phyloP scores from a whole-genome alignment of 2,113 vertebrate genomes.

The Prietella phreatophila region DNA sequence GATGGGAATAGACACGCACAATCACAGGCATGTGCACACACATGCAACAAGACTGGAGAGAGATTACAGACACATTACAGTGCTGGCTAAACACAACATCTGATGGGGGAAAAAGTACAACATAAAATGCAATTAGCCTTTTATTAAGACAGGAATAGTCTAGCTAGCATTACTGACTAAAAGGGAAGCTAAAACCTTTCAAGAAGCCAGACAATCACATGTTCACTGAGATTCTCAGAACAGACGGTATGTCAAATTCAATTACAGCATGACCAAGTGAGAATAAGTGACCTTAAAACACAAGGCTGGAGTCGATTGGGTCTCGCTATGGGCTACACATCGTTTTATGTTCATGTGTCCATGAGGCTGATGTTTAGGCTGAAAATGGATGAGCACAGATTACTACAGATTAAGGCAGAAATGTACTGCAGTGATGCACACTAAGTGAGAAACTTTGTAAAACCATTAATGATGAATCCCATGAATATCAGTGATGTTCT shows the following conservation, averaged over 20 bases:
- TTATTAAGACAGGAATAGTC: not conserved
- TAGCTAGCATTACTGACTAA: not conserved
- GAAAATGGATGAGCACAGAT: not conserved
- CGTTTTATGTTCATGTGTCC: not conserved
- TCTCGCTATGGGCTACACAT: conserved; percentile 9
- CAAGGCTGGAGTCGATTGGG: conserved; percentile 5
- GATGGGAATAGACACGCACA: not conserved
- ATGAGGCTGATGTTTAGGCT: not conserved
- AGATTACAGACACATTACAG: not conserved
- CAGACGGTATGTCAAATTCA: conserved; percentile 44
- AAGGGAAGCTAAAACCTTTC: conserved; percentile 3
- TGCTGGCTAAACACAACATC: not conserved
- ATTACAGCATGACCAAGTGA: conserved; percentile 31
- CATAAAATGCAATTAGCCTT: not conserved
- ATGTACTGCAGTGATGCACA: not conserved
- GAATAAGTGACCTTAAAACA: conserved; percentile 22
- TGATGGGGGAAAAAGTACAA: not conserved
- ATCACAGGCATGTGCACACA: not conserved
- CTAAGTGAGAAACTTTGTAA: not conserved
- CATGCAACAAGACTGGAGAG: not conserved
- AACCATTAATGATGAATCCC: not conserved
- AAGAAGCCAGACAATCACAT: conserved; percentile 16
- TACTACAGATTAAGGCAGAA: not conserved
- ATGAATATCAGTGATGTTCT: not conserved
- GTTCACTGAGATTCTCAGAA: conserved; percentile 11